Base-by-base conservation (phyloP, 2,113 vertebrate species). In the Ploceus nigricollis region DNA sequence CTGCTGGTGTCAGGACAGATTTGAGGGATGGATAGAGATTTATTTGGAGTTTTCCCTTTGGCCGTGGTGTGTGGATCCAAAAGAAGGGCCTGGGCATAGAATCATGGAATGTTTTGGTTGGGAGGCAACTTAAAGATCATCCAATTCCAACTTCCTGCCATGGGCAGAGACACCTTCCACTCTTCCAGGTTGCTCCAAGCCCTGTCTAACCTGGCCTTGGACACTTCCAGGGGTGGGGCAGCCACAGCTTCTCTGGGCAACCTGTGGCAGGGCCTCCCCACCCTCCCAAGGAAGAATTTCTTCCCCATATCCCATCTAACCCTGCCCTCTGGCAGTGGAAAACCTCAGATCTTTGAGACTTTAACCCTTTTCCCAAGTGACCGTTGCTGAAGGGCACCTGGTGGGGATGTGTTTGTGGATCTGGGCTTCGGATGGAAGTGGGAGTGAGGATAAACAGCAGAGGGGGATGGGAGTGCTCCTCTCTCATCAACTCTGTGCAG, bases 391-490 rank as follows among this genome's bases (percentile, higher is more conserved):
- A 61, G 39, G 35, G 10, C 47, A 54, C 2, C 11, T 19, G 63
- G 5, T 58, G 20, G 31, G 75, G 10, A 66, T 0, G 1, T 17
- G 12, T 24, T 82, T 72, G 37, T 21, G 75, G 33, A 25, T 65
- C 33, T 39, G n/a, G 48, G 44, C 30, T 71, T 31, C 18, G 66
- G 40, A 44, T 47, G 37, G 31, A 56, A 15, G 4, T n/a, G 13
- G 72, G 25, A 5, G 0, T 33, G 50, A 69, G 3, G 7, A 57
- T 37, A 28, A 91, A 72, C 24, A 69, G 10, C 75, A 57, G 37
- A 73, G 13, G 7, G 12, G 21, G 7, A 6, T 75, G 57, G 13
- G 53, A 68, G 6, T 0, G 0, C 14, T 37, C n/a, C 31, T 9
- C 10, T 21, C 6, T 33, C 37, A 33, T 27, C 13, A 23, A 0